phyloP scores from a whole-genome alignment of 2,113 vertebrate genomes.

The Zosterops borbonicus region DNA sequence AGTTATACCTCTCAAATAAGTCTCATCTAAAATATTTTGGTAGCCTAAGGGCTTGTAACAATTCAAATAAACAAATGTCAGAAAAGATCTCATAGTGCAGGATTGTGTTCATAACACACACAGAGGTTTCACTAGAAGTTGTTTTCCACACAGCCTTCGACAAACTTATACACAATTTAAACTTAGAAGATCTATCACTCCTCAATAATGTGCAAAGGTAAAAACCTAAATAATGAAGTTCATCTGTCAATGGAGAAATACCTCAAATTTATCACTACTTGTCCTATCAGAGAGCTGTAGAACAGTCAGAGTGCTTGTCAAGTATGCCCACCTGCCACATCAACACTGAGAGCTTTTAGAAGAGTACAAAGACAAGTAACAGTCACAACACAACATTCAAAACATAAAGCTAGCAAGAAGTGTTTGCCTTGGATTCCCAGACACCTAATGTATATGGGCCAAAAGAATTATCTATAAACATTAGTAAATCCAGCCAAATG shows the following conservation, averaged over 20 bases:
- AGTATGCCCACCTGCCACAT: not conserved
- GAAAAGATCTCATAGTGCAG: not conserved
- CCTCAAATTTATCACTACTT: not conserved
- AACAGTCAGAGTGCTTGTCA: not conserved
- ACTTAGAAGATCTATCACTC: not conserved
- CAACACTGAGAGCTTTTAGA: not conserved
- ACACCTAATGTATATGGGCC: not conserved
- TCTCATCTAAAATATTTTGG: not conserved
- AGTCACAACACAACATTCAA: not conserved
- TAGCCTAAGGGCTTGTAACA: not conserved
- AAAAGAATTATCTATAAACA: not conserved
- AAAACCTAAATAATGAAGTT: not conserved
- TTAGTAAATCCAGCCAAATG: not conserved
- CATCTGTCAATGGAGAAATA: not conserved
- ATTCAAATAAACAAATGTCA: not conserved
- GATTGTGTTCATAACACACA: not conserved
- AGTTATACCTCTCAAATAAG: not conserved
- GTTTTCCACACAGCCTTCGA: not conserved
- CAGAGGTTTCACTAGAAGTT: accelerated
- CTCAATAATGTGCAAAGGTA: not conserved
- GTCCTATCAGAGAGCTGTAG: not conserved
- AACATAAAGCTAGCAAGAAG: not conserved
- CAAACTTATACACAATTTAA: not conserved
- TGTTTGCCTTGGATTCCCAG: not conserved
- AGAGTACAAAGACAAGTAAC: not conserved